These are phyloP conservation scores for Elymnias hypermnestra DNA, from an alignment of 1,140 invertebrate species.

Conservation along the genomic window DNA sequence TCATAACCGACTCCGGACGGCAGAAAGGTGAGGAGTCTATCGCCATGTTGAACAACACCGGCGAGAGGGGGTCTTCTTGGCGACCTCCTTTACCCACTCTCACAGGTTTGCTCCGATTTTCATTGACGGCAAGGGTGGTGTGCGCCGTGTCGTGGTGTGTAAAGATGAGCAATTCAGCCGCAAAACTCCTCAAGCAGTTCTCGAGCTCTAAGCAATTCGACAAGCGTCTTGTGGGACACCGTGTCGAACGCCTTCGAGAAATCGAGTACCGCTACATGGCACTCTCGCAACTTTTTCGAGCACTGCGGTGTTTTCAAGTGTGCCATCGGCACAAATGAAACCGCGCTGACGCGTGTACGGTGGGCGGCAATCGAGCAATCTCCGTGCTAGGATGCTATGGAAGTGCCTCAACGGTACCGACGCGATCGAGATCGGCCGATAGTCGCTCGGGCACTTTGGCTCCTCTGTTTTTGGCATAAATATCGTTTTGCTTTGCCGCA, in stretches of 20 bases:
- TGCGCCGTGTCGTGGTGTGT: constrained; percentile 15
- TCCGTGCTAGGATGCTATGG: constrained; percentile 41
- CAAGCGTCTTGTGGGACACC: constrained; percentile 41
- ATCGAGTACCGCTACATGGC: constrained; percentile 29
- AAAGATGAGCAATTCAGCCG: constrained; percentile 26
- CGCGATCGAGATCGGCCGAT: constrained; percentile 58
- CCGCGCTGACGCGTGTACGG: constrained; percentile 38
- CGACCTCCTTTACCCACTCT: constrained; percentile 56
- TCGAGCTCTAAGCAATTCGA: constrained; percentile 21
- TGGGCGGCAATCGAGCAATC: constrained; percentile 27
- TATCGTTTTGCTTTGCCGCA: constrained; percentile 27
- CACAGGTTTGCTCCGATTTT: constrained; percentile 19
- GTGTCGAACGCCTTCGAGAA: constrained; percentile 43
- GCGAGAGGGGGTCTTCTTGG: constrained; percentile 73
- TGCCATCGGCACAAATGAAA: constrained; percentile 40
- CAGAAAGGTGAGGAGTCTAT: constrained; percentile 47
- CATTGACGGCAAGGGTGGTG: constrained; percentile 26
- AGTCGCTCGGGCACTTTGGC: constrained; percentile 29
- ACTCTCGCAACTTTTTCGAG: constrained; percentile 32
- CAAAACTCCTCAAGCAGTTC: constrained; percentile 24
- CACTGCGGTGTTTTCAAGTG: constrained; percentile 39
- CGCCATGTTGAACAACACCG: constrained; percentile 70
- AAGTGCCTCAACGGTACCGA: constrained; percentile 40
- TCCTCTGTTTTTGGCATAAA: constrained; percentile 34
- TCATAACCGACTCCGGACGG: constrained; percentile 29